A percentile compares a stretch with the other conserved stretches of the same genome.
These are phyloP conservation scores for Dolichotis patagonum DNA, from an alignment of 2,113 vertebrate genomes.

Conservation along the genomic window DNA sequence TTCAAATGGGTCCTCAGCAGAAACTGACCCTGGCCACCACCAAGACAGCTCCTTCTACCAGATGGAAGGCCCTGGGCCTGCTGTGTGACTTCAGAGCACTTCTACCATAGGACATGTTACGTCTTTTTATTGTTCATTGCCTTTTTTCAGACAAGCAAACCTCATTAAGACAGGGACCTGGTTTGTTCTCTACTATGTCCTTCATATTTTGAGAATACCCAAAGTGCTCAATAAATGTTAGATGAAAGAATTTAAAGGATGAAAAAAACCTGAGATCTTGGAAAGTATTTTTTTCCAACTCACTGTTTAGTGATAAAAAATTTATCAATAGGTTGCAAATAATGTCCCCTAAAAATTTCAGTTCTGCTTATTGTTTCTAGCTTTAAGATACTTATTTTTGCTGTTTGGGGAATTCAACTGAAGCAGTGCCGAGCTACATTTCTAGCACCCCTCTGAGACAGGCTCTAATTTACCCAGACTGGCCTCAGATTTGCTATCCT, in stretches of 20 bases:
- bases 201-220: neutral
- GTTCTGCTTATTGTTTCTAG: neutral
- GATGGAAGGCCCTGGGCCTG: neutral
- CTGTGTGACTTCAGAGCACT: neutral
- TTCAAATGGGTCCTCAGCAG: neutral
- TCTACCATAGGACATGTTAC: neutral
- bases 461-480: neutral
- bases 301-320: neutral
- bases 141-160: neutral
- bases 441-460: neutral
- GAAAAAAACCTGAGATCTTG: neutral
- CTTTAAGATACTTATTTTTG: neutral
- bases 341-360: constrained; percentile 1
- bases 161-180: neutral
- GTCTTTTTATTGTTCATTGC: neutral
- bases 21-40: neutral
- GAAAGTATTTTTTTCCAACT: neutral
- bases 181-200: neutral
- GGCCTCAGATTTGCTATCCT: neutral
- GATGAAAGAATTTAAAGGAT: neutral
- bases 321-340: neutral
- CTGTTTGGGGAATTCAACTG: neutral
- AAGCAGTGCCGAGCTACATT: neutral
- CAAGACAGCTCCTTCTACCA: neutral
- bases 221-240: neutral